Evolutionary conservation across 2,888 invertebrate genomes (phyloP).

Genomic region (Beris chalybata): DNA sequence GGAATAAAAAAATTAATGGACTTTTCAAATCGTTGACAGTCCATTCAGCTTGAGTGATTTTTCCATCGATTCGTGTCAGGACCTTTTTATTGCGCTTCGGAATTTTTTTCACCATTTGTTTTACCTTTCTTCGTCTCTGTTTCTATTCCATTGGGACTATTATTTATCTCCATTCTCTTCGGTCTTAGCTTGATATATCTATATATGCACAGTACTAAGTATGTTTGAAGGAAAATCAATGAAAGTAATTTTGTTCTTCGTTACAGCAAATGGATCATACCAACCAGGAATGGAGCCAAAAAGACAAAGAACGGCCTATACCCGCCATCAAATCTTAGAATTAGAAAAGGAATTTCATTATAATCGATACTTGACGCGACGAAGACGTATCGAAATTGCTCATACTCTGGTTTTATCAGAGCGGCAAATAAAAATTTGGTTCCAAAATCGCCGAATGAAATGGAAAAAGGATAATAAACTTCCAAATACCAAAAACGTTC

Average conservation of each 20-base stretch:
- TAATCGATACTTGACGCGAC: constrained; percentile 92
- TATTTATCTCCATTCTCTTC: neutral
- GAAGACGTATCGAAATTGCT: constrained; percentile 95
- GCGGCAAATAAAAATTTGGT: constrained; percentile 88
- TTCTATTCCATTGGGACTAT: neutral
- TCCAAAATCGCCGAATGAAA: constrained; percentile 83
- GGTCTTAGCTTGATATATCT: neutral
- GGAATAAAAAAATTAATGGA: constrained; percentile 42
- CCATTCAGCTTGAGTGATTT: constrained; percentile 43
- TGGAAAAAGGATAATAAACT: constrained; percentile 75
- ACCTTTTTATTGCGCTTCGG: neutral
- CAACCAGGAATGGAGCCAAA: constrained; percentile 95
- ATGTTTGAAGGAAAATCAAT: constrained; percentile 21
- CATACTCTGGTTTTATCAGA: constrained; percentile 92
- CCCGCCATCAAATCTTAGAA: constrained; percentile 95
- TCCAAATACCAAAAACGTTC: constrained; percentile 65
- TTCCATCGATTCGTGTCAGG: constrained; percentile 41
- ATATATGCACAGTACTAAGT: neutral
- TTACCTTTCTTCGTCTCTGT: neutral
- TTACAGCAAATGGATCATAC: constrained; percentile 82
- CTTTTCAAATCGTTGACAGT: constrained; percentile 45
- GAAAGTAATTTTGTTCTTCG: constrained; percentile 45
- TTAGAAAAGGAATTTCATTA: constrained; percentile 97
- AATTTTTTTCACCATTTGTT: neutral
- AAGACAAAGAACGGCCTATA: constrained; percentile 95